A percentile compares a stretch with the other conserved stretches of the same genome.
phyloP scores from a whole-genome alignment of 2,888 invertebrate genomes.

The Chalcis sispes region DNA sequence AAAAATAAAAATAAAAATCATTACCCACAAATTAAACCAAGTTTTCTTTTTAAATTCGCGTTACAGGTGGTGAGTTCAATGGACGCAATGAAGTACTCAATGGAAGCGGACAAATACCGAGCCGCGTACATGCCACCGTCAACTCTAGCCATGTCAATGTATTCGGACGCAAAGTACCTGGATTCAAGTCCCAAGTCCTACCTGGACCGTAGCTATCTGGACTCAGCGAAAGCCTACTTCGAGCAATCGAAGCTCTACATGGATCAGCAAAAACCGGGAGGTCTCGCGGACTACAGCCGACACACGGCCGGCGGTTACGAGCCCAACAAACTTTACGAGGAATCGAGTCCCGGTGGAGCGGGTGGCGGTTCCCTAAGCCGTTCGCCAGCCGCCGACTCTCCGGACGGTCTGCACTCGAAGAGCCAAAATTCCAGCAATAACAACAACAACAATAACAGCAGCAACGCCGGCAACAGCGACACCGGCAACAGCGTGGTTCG shows the following conservation, averaged over 20 bases:
- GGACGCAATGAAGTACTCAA: slow-evolving; percentile 88
- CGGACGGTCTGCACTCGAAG: slow-evolving; percentile 72
- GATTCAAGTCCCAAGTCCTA: slow-evolving; percentile 79
- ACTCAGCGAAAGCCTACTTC: slow-evolving; percentile 86
- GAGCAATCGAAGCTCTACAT: slow-evolving; percentile 84
- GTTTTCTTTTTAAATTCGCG: background rate
- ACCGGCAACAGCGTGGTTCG: slow-evolving; percentile 63
- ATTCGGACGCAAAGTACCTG: slow-evolving; percentile 83
- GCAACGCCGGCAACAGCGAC: slow-evolving; percentile 56
- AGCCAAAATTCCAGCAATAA: slow-evolving; percentile 57
- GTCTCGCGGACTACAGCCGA: slow-evolving; percentile 82
- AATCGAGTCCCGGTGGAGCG: slow-evolving; percentile 77
- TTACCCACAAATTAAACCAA: slow-evolving; percentile 2
- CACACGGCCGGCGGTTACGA: slow-evolving; percentile 78
- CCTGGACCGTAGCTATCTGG: slow-evolving; percentile 82
- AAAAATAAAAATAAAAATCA: no score
- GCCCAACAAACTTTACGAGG: slow-evolving; percentile 80
- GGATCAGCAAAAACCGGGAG: slow-evolving; percentile 77
- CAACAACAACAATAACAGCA: slow-evolving; percentile 9
- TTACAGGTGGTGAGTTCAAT: slow-evolving; percentile 80
- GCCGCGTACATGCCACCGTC: slow-evolving; percentile 82
- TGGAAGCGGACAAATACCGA: slow-evolving; percentile 87
- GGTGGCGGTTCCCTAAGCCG: slow-evolving; percentile 76
- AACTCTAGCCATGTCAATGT: slow-evolving; percentile 83
- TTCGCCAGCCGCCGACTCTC: slow-evolving; percentile 78